These are phyloP conservation scores for Ariolimax columbianus DNA, from an alignment of 2,888 invertebrate species.

Conservation along the genomic window DNA sequence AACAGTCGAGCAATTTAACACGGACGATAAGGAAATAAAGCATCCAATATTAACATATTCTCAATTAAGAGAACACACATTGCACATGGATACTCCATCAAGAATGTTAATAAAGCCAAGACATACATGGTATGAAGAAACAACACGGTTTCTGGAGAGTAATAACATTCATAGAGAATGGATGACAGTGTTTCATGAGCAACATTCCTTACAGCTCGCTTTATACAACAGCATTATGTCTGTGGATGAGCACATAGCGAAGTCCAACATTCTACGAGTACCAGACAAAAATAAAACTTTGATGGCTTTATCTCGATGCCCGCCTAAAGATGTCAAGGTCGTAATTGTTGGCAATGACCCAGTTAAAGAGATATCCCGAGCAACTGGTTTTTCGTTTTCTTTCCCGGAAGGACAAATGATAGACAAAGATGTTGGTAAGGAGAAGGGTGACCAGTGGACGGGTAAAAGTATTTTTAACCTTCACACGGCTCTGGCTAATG, in stretches of 20 bases:
- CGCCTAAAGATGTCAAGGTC: background rate
- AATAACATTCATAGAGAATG: background rate
- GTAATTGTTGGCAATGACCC: background rate
- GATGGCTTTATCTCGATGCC: background rate
- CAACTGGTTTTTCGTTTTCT: slow-evolving; percentile 1
- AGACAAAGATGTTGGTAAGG: background rate
- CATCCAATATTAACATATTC: no score
- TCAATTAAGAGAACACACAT: no score
- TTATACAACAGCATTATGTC: background rate
- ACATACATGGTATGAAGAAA: background rate
- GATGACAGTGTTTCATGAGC: background rate
- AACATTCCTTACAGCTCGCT: background rate
- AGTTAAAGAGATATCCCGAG: background rate
- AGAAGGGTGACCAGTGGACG: background rate
- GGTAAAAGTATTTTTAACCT: background rate
- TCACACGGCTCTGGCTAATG: background rate
- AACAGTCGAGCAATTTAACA: no score
- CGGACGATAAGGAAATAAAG: no score
- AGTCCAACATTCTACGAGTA: no score
- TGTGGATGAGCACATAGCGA: background rate
- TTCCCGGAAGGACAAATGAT: background rate
- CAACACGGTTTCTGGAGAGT: background rate
- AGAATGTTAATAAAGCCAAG: no score
- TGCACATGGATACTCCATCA: no score
- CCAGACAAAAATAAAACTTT: background rate